A percentile compares a stretch with the other conserved stretches of the same genome.
Conservation (phyloP, 1,140 invertebrate species). For the Mya arenaria region DNA sequence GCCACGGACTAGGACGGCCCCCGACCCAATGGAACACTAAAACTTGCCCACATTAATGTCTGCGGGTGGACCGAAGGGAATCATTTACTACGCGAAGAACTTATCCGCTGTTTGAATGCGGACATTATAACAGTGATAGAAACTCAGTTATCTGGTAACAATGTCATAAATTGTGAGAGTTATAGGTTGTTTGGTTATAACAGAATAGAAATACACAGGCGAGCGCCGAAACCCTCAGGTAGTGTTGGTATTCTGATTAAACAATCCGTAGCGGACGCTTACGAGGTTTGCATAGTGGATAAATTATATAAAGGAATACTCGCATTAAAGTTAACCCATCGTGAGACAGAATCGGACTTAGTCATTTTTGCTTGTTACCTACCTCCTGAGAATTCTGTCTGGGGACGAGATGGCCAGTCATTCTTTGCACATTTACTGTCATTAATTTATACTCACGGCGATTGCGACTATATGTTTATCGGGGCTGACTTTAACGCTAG, state of each 20-base stretch:
- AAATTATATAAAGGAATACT: background rate
- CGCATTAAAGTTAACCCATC: background rate
- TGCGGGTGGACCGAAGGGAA: background rate
- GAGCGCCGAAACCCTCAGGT: background rate
- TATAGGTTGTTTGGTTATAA: conserved; percentile 2
- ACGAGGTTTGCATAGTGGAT: background rate
- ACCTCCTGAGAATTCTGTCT: conserved; percentile 24
- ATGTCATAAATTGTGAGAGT: background rate
- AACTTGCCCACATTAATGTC: background rate
- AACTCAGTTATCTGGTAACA: background rate
- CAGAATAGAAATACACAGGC: background rate
- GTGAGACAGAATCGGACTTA: background rate
- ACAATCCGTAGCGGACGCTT: background rate
- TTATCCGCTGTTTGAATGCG: background rate
- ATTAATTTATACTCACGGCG: background rate
- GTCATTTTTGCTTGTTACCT: conserved; percentile 20
- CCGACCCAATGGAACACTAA: background rate
- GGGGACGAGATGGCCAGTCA: conserved; percentile 19
- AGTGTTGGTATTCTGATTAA: conserved; percentile 2
- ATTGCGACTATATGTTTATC: conserved; percentile 19
- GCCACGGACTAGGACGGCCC: background rate
- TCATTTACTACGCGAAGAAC: background rate
- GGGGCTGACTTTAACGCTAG: conserved; percentile 24
- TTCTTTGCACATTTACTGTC: conserved; percentile 25
- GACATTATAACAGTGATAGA: background rate